These are phyloP conservation scores for Erebia aethiops DNA, from an alignment of 2,888 invertebrate species.

Conservation along the genomic window DNA sequence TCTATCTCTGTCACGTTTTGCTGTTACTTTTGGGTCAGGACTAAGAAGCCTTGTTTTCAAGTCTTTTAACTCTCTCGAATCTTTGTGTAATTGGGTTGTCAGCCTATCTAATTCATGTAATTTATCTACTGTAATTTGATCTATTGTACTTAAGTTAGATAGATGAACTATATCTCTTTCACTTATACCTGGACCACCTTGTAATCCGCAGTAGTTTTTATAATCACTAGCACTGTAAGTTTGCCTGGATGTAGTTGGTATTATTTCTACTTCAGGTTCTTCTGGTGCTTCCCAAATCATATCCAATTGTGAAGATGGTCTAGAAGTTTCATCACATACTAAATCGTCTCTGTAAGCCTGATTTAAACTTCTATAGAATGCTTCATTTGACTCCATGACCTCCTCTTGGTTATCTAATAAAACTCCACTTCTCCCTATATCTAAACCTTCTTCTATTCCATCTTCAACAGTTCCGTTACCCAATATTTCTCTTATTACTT, in stretches of 20 bases:
- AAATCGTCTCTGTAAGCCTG: constrained; percentile 93
- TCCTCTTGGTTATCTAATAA: constrained; percentile 73
- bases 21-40: constrained; percentile 80
- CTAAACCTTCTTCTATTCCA: constrained; percentile 86
- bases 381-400: constrained; percentile 90
- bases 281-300: constrained; percentile 95
- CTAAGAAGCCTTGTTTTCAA: constrained; percentile 87
- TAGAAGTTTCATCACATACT: constrained; percentile 84
- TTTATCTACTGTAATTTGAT: constrained; percentile 90
- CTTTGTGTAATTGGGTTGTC: constrained; percentile 89
- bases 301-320: constrained; percentile 88
- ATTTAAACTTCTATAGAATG: constrained; percentile 93
- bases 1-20: constrained; percentile 78
- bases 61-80: constrained; percentile 90
- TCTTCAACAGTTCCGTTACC: constrained; percentile 86
- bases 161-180: constrained; percentile 91
- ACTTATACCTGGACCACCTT: constrained; percentile 88
- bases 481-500: constrained; percentile 86
- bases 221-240: constrained; percentile 90
- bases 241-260: constrained; percentile 82
- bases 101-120: constrained; percentile 90
- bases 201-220: constrained; percentile 88
- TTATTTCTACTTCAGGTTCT: constrained; percentile 85
- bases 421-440: constrained; percentile 73
- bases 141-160: constrained; percentile 88